A percentile compares a stretch with the other conserved stretches of the same genome.
phyloP scores from a whole-genome alignment of 2,888 invertebrate genomes.

The Oeneis ivallda region DNA sequence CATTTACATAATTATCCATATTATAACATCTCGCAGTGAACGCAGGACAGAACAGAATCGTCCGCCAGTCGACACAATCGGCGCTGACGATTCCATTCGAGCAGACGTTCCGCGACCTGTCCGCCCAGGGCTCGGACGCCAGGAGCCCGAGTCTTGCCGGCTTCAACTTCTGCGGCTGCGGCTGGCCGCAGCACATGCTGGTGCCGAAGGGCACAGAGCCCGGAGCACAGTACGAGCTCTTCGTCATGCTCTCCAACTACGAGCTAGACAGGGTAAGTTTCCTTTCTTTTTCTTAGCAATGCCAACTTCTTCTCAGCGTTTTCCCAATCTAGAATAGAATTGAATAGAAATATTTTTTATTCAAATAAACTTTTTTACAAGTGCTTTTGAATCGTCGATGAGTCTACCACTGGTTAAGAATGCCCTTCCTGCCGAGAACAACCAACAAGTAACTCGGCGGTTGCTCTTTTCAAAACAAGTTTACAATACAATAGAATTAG shows the following conservation, averaged over 20 bases:
- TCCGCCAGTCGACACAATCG: slow-evolving; percentile 82
- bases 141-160: slow-evolving; percentile 49
- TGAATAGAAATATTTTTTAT: too few relatives aligned
- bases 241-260: slow-evolving; percentile 77
- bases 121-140: slow-evolving; percentile 54
- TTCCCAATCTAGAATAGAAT: too few relatives aligned
- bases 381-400: too few relatives aligned
- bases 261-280: slow-evolving; percentile 67
- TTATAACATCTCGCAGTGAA: slow-evolving; percentile 67
- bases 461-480: too few relatives aligned
- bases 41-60: slow-evolving; percentile 80
- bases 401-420: too few relatives aligned
- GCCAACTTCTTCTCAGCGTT: too few relatives aligned
- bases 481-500: too few relatives aligned
- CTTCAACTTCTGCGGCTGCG: slow-evolving; percentile 84
- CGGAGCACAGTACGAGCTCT: slow-evolving; percentile 66
- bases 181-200: slow-evolving; percentile 83
- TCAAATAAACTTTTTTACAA: too few relatives aligned
- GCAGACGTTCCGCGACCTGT: slow-evolving; percentile 81
- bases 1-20: not conserved
- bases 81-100: slow-evolving; percentile 82
- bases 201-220: slow-evolving; percentile 76
- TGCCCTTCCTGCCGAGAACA: too few relatives aligned
- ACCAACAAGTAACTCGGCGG: too few relatives aligned
- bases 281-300: not conserved